Evolutionary conservation across 2,797 vertebrate genomes (phyloP).

Genomic region (Pteronotus mesoamericanus): DNA sequence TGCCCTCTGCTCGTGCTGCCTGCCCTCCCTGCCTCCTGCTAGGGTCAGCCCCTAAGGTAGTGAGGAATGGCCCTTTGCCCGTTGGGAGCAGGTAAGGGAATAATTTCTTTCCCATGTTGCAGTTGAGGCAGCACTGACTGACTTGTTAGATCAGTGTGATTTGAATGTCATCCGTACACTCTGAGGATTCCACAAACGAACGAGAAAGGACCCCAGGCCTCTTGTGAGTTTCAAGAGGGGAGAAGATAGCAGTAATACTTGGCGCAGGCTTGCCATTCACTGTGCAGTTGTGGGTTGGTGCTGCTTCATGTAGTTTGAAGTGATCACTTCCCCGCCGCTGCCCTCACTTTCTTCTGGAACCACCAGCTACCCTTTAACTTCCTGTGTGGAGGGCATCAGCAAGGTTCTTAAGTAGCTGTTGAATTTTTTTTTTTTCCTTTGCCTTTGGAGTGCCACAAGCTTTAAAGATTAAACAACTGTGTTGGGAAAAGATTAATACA

Average conservation of each 20-base stretch:
- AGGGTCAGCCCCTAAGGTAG: not conserved
- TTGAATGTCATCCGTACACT: not conserved
- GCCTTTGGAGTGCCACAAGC: not conserved
- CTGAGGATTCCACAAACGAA: not conserved
- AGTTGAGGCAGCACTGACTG: not conserved
- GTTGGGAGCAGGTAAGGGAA: not conserved
- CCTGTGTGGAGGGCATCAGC: not conserved
- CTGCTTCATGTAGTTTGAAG: not conserved
- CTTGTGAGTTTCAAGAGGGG: not conserved
- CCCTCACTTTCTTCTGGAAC: not conserved
- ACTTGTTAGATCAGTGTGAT: not conserved
- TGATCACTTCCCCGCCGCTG: rapidly evolving
- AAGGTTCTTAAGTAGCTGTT: not conserved
- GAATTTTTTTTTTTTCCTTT: not conserved
- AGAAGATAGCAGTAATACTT: not conserved
- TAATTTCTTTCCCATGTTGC: not conserved
- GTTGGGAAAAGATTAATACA: not conserved
- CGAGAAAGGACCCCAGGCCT: not conserved
- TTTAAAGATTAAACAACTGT: not conserved
- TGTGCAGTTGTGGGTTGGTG: not conserved
- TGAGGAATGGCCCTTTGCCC: not conserved
- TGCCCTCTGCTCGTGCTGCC: not conserved
- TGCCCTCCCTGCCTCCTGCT: not conserved
- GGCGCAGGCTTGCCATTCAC: not conserved
- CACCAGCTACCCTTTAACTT: not conserved